Evolutionary conservation across 2,888 invertebrate species (phyloP).

Genomic region (Oscheius sp.): DNA sequence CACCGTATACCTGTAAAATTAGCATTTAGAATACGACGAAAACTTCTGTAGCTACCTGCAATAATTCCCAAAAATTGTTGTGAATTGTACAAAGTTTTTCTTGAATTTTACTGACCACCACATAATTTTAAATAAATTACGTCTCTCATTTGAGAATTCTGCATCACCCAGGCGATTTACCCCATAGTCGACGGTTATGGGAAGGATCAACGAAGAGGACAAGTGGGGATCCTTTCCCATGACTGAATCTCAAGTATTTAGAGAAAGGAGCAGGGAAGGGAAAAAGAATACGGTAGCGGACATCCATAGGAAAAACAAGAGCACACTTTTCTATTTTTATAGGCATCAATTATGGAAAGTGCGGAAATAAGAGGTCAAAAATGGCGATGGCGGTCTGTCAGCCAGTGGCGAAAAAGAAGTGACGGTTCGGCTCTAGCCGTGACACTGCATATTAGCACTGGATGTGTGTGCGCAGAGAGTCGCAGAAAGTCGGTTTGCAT

Average conservation of each 20-base stretch:
- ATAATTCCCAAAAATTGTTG: slow-evolving; percentile 56
- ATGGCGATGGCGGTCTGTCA: slow-evolving; percentile 2
- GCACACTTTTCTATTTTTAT: too few relatives aligned
- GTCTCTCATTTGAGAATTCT: slow-evolving; percentile 45
- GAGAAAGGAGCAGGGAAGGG: neutral
- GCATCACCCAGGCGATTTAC: slow-evolving; percentile 34
- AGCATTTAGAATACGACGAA: neutral
- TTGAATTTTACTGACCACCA: slow-evolving; percentile 50
- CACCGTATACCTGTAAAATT: slow-evolving; percentile 80
- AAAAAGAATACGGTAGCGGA: neutral
- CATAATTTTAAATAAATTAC: slow-evolving; percentile 39
- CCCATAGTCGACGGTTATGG: slow-evolving; percentile 26
- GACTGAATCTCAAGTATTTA: neutral
- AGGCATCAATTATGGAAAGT: too few relatives aligned
- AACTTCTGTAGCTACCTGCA: slow-evolving; percentile 45
- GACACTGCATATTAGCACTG: slow-evolving; percentile 25
- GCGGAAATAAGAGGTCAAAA: neutral
- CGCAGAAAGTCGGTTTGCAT: slow-evolving; percentile 23
- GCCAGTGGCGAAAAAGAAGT: slow-evolving; percentile 12
- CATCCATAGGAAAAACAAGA: too few relatives aligned
- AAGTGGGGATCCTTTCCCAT: slow-evolving; percentile 16
- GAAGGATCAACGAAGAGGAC: slow-evolving; percentile 14
- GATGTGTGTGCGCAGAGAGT: slow-evolving; percentile 11
- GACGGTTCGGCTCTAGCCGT: slow-evolving; percentile 13
- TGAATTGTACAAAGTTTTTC: slow-evolving; percentile 52